Conservation (phyloP, 2,113 vertebrate species). For the Oryzias javanicus region DNA sequence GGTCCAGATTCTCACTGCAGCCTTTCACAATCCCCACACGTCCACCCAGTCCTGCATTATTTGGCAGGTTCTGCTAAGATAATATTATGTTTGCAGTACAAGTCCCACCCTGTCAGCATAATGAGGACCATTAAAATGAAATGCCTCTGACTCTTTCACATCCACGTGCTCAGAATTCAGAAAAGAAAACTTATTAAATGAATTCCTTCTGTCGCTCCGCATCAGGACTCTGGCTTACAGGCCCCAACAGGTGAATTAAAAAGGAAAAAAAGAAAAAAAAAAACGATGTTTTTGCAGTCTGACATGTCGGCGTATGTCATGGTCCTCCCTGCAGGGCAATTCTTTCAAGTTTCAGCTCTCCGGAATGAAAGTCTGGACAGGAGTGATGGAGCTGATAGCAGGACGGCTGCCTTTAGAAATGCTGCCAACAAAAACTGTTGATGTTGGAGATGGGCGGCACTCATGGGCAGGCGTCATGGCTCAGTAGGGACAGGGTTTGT, state of each 20-base stretch:
- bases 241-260: neutral
- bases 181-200: conserved; percentile 2
- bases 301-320: conserved; percentile 20
- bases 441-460: conserved; percentile 41
- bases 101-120: conserved; percentile 45
- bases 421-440: conserved; percentile 63
- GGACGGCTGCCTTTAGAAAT: conserved; percentile 46
- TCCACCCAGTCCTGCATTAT: conserved; percentile 28
- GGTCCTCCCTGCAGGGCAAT: neutral
- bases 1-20: neutral
- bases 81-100: conserved; percentile 52
- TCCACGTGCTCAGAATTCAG: conserved; percentile 28
- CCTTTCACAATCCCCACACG: conserved; percentile 27
- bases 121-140: conserved; percentile 56
- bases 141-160: conserved; percentile 23
- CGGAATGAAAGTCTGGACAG: conserved; percentile 28
- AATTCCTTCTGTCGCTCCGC: neutral
- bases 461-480: conserved; percentile 27
- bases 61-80: conserved; percentile 28
- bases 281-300: neutral
- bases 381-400: conserved; percentile 33
- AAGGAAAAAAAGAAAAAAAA: conserved; percentile 11
- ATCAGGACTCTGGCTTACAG: neutral
- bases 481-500: conserved; percentile 59
- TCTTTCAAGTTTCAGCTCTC: conserved; percentile 24